A percentile compares a stretch with the other conserved stretches of the same genome.
phyloP scores from a whole-genome alignment of 2,113 vertebrate species.

The Cololabis saira region DNA sequence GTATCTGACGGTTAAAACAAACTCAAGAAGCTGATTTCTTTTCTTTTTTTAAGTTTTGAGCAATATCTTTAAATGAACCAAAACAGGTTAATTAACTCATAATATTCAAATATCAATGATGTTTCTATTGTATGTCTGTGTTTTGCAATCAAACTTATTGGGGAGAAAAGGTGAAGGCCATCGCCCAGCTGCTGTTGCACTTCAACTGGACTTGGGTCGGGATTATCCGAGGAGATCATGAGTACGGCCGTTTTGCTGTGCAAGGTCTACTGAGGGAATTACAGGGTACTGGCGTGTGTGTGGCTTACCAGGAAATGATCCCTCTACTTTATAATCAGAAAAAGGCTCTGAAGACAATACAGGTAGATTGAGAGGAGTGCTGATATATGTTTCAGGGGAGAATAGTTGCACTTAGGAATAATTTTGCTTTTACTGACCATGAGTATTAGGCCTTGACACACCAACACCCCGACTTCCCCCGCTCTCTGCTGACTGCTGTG shows the following conservation, averaged over 20 bases:
- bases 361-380: constrained; percentile 31
- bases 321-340: constrained; percentile 72
- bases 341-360: constrained; percentile 73
- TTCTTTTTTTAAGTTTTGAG: too few species aligned
- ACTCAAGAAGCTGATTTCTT: too few species aligned
- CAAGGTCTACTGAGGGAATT: constrained; percentile 76
- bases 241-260: constrained; percentile 78
- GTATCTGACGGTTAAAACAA: too few species aligned
- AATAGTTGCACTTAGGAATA: too few species aligned
- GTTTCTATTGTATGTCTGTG: background rate
- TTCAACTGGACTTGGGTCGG: constrained; percentile 83
- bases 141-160: background rate
- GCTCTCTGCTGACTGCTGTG: too few species aligned
- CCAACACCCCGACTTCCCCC: too few species aligned
- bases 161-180: constrained; percentile 77
- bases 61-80: background rate
- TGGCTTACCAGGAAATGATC: constrained; percentile 81
- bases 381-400: background rate
- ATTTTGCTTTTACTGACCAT: too few species aligned
- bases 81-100: background rate
- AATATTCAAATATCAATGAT: background rate
- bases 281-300: constrained; percentile 69
- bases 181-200: constrained; percentile 75
- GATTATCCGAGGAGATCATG: constrained; percentile 76
- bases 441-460: too few species aligned